Conservation (phyloP, 2,113 vertebrate species). For the Etheostoma cragini region DNA sequence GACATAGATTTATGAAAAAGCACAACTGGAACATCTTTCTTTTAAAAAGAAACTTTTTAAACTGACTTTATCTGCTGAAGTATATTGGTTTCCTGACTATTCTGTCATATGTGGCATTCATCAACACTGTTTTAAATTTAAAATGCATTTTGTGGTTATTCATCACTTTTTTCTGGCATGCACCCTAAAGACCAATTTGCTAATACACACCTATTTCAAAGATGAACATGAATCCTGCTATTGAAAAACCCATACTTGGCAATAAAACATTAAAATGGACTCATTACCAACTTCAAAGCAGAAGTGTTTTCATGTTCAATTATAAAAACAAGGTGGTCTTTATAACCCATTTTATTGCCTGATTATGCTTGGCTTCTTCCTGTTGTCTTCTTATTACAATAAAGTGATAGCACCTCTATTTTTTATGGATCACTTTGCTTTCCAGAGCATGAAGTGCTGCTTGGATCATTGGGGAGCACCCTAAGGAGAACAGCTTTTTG, state of each 20-base stretch:
- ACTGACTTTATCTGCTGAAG: background rate
- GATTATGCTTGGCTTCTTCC: background rate
- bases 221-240: background rate
- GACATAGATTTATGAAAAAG: background rate
- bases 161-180: background rate
- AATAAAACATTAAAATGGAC: background rate
- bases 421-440: background rate
- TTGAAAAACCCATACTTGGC: background rate
- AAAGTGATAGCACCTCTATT: background rate
- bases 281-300: background rate
- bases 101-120: background rate
- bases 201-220: background rate
- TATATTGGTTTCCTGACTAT: background rate
- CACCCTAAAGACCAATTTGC: background rate
- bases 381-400: background rate
- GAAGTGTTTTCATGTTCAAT: background rate
- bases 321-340: background rate
- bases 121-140: background rate
- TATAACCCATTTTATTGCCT: background rate
- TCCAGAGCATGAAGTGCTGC: background rate
- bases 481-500: background rate
- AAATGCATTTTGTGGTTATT: background rate
- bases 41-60: background rate
- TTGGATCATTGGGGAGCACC: background rate
- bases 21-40: background rate